Evolutionary conservation across 35 echinoderm and acorn worm genomes (phyloP), one percentile per base, ranked within the genome.

Genomic region (Ptychodera flava): DNA sequence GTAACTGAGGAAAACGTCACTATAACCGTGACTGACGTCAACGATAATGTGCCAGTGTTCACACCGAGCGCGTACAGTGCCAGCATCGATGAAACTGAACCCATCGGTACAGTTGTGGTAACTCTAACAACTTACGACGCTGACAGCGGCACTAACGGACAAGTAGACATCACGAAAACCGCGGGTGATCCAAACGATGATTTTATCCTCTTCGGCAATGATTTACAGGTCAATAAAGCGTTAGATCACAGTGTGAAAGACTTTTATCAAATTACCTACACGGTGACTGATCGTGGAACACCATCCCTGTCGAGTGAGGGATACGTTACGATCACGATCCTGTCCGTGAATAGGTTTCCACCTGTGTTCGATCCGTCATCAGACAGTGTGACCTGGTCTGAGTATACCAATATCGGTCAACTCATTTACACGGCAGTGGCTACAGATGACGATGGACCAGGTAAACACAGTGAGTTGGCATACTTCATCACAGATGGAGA

Each of bases 41-140:
- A 92, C 16, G 96, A 99, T 76, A 93, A 99, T 52, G 80, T 88
- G 16, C 96, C 96, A 0, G 29, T 38, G n/a, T 99, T 99, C 37
- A 88, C 94, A 37, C 38, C 86, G 79, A 33, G 64, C 28, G 77
- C 36, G 29, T 99, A 94, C 79, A 37, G 76, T 35, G 87, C 83
- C 10, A 90, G 87, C 0, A 83, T 99, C 76, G 80, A 82, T 33
- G 96, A 99, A 83, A 82, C 76, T 33, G 33, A 52, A 36, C 78
- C 35, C 0, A 45, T 78, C 0, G 88, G 88, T 28, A 85, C 29
- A 2, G 37, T 52, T 12, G 79, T 99, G 28, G 88, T 64, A 12
- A 64, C 45, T 22, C 22, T 64, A 22, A 64, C 45, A 22, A 64
- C 45, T 6, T 12, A 64, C 22, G 45, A 64, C 22, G 45, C 6